A percentile compares a stretch with the other conserved stretches of the same genome.
phyloP scores from a whole-genome alignment of 2,113 vertebrate genomes.

The Murina feae region DNA sequence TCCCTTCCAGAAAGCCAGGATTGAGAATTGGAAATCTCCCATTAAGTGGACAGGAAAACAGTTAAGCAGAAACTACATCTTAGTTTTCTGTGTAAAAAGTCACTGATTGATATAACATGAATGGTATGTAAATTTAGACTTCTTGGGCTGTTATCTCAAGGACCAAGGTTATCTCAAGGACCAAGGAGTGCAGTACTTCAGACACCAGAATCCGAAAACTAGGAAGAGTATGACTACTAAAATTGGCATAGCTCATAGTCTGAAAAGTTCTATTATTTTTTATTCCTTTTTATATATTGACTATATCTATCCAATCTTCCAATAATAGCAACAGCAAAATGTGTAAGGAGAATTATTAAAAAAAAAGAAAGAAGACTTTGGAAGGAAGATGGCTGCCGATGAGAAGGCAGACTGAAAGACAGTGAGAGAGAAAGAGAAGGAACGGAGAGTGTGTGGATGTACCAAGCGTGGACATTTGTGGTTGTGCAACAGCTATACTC shows the following conservation, averaged over 20 bases:
- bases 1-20: background rate
- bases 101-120: background rate
- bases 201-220: background rate
- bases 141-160: background rate
- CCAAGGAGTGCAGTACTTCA: background rate
- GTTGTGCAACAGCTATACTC: too few species aligned
- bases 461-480: too few species aligned
- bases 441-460: too few species aligned
- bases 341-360: background rate
- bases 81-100: background rate
- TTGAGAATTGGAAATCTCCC: background rate
- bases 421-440: too few species aligned
- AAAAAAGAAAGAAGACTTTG: too few species aligned
- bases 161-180: background rate
- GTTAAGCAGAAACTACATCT: background rate
- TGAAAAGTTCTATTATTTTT: background rate
- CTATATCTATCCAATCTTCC: background rate
- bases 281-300: background rate
- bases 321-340: background rate
- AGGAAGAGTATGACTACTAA: background rate
- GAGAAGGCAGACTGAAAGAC: too few species aligned
- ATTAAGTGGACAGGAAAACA: background rate
- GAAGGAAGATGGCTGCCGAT: too few species aligned
- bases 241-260: background rate
- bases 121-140: background rate